Evolutionary conservation across 30 jellyfish, hydroid and myxozoan genomes (phyloP), one percentile per base, ranked within the genome.

Genomic region (Calvadosia cruxmelitensis): DNA sequence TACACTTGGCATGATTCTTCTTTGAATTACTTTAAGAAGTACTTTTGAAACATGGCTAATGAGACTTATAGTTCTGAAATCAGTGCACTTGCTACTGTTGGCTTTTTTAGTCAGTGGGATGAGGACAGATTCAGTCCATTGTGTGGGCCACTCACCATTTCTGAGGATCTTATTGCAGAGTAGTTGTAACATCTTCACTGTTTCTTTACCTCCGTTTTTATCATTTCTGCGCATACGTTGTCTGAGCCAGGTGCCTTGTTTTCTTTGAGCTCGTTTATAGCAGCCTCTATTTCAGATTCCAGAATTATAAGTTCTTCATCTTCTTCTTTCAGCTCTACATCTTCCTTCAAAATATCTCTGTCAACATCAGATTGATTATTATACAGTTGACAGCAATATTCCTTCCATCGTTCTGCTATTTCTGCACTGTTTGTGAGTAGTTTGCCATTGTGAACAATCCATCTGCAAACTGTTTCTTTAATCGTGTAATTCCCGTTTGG

Each of bases 171-270:
- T 48, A 31, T 74, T 74, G 64, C 84, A 63, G 63, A 74, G 70
- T 33, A 25, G 50, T 63, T 74, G 84, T 36, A 74, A 53, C 25
- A 74, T 74, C 31, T 23, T 35, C 69, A 34, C 69, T 13, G 78
- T 74, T 3, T 30, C 70, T 34, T 63, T 77, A n/a, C 84, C 84
- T 27, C 84, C 78, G 27, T 33, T 32, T 49, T 69, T 35, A 74
- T 74, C 20, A 74, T 69, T 49, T 74, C 78, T 13, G 84, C 84
- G 32, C 49, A 25, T 34, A 63, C 50, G 77, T 74, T 74, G 78
- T 71, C 81, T 12, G 74, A 5, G 26, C 81, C 81, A 1, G 76
- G 76, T 26, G 76, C 29, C 48, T 64, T 74, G 70, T 74, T 74
- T 49, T 28, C 42, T 52, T 74, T 74, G 63, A 74, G 63, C 10